Base-by-base conservation (phyloP, 30 jellyfish, hydroid and myxozoan species). In the Sanderia malayensis region DNA sequence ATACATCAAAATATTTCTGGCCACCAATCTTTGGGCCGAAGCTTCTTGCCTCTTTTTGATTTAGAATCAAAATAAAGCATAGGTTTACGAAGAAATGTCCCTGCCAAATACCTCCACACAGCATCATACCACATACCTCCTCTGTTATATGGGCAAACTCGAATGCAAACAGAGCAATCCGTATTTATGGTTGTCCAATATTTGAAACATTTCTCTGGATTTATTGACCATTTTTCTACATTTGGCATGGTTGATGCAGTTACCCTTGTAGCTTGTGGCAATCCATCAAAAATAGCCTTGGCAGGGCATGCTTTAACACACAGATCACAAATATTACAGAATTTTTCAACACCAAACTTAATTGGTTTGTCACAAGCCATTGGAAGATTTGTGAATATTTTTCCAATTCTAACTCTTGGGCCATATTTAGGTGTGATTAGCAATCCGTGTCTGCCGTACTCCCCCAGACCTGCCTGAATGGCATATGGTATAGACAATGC, bases 231-330 rank as follows among this genome's bases (percentile, higher is more conserved):
- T 62, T 76, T 76, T 44, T 76, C 80, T 11, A 76, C 87, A 27
- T 74, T 80, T 49, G 55, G 44, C 44, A 83, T 46, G 20, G 95
- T 73, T 64, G 95, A 73, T 15, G 59, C 30, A 25, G 90, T 73
- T 23, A 71, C 79, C 52, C 67, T 69, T 52, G 71, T 86, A 26
- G 65, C 67, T 46, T 30, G 28, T 22, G 82, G 79, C 31, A 25
- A 19, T 3, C 84, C 85, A 71, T 73, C 81, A 69, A 73, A 71
- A 22, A 63, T 83, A 0, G 95, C 84, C 27, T 83, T 83, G 19
- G 84, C 95, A 53, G 87, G 87, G 34, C 87, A 76, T 9, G 65
- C 80, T 46, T 76, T 76, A 21, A 76, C 87, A 76, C 87, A 76
- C 27, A 76, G 80, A 18, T 37, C 57, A 31, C 87, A 76, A 2